Base-by-base conservation (phyloP, 2,888 invertebrate species). In the Mythimna albipuncta region DNA sequence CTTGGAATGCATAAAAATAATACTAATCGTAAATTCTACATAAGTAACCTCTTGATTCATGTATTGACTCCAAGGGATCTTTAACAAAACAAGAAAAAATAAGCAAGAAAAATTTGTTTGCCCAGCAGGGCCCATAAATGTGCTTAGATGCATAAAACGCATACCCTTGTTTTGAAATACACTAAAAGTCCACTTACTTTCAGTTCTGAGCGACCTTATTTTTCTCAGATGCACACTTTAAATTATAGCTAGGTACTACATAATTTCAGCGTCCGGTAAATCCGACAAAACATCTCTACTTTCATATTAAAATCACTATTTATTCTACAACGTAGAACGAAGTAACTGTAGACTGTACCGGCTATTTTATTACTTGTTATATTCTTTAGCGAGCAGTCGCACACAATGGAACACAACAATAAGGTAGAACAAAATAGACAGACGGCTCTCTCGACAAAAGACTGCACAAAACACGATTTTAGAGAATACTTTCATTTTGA, bases 381-480 rank as follows among this genome's bases (percentile, higher is more conserved):
- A 69, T 73, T 74, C 35, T 50, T 58, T 63, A 74, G 76, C 61
- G 73, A 82, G 65, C 75, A 75, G 59, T 64, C 41, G 58, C 35
- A 71, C 71, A 82, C 82, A 83, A 79, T 85, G 26, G 76, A 10
- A 32, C n/a, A 57, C 69, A 79, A 85, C 83, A 83, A 83, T 82
- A 67, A 64, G 32, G 66, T 38, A 66, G 59, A 77, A 77, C 68
- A 66, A 72, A 85, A 79, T 83, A 85, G 68, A 83, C 82, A 68
- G 73, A 80, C 70, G 47, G 65, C 62, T 68, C 54, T 19, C 54
- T n/a, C 38, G 9, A 85, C 85, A 81, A 83, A 70, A 75, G 72
- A 57, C 35, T 82, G 74, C 77, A 76, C 69, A 63, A 66, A 84
- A 81, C 77, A 65, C 19, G 63, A 70, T 79, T 79, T 26, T 76